phyloP scores from a whole-genome alignment of 2,113 vertebrate species.

The Tapirus terrestris region DNA sequence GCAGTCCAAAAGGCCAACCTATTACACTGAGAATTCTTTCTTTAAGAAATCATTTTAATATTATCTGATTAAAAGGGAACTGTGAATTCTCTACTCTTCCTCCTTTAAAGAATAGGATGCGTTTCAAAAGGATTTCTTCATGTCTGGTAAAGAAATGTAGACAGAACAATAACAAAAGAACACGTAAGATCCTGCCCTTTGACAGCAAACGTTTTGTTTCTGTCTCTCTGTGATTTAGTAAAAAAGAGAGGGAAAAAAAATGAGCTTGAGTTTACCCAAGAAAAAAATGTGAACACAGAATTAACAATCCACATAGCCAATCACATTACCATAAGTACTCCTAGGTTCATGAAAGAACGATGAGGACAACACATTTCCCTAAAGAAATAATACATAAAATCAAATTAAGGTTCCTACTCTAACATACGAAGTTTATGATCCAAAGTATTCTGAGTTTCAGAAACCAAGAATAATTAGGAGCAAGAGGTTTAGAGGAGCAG shows the following conservation, averaged over 20 bases:
- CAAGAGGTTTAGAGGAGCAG: not conserved
- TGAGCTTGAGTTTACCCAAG: not conserved
- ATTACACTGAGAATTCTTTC: not conserved
- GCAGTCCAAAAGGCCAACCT: not conserved
- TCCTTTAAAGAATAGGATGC: not conserved
- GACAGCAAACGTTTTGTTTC: conserved; percentile 5
- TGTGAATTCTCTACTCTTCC: not conserved
- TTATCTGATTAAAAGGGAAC: not conserved
- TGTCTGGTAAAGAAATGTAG: not conserved
- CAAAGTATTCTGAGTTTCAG: not conserved
- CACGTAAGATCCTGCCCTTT: not conserved
- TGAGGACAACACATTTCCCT: not conserved
- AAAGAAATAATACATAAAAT: not conserved
- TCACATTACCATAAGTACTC: not conserved
- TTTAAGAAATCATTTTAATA: not conserved
- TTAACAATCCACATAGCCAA: not conserved
- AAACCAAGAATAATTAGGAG: not conserved
- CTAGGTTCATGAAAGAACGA: not conserved
- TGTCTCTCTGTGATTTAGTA: not conserved
- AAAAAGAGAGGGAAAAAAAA: not conserved
- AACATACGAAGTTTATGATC: not conserved
- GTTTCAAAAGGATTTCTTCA: conserved; percentile 6
- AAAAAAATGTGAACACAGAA: not conserved
- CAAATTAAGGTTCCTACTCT: not conserved
- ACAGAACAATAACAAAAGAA: not conserved